phyloP scores from a whole-genome alignment of 2,113 vertebrate genomes.

The Fregata magnificens region DNA sequence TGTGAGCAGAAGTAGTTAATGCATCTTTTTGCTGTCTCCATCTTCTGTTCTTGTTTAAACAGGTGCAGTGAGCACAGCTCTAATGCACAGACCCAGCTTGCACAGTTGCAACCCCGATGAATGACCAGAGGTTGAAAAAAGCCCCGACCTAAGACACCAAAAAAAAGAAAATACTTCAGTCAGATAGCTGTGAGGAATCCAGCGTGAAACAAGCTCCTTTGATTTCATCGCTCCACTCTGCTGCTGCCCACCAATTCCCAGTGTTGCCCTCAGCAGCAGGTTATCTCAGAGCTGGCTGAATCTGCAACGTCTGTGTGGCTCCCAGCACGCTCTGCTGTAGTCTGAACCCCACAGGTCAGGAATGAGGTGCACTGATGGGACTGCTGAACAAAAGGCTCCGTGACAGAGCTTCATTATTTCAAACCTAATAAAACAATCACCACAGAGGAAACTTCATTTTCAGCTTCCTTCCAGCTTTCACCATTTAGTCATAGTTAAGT shows the following conservation, averaged over 20 bases:
- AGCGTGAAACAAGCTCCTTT: neutral
- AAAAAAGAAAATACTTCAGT: neutral
- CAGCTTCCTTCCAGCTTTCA: neutral
- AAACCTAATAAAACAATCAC: neutral
- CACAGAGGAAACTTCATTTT: neutral
- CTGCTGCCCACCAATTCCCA: neutral
- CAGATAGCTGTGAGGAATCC: neutral
- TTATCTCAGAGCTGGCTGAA: neutral
- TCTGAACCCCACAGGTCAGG: neutral
- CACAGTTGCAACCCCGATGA: neutral
- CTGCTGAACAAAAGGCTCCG: neutral
- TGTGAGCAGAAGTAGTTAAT: neutral
- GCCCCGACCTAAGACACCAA: neutral
- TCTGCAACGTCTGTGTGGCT: neutral
- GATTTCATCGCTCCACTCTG: neutral
- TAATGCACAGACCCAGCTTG: neutral
- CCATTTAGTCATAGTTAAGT: neutral
- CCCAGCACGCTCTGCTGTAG: neutral
- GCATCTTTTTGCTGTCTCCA: neutral
- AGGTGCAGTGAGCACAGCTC: neutral
- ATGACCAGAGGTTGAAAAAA: constrained; percentile 3
- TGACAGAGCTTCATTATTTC: neutral
- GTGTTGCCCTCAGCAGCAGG: neutral
- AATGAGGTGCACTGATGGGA: neutral
- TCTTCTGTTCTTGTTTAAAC: neutral